Conservation (phyloP, 2,797 vertebrate genomes). For the Hippopotamyrus pictus region DNA sequence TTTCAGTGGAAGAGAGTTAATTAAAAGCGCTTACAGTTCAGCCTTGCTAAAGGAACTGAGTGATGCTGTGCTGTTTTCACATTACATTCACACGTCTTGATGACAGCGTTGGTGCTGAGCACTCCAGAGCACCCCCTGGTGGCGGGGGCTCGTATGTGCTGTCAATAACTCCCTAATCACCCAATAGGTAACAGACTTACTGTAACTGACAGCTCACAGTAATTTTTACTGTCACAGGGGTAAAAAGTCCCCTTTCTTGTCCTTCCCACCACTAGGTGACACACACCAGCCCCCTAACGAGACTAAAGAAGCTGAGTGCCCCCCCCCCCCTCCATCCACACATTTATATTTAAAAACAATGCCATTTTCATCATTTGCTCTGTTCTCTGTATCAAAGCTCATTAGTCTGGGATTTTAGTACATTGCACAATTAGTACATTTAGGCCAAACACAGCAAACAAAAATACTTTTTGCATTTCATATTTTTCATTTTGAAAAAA, state of each 20-base stretch:
- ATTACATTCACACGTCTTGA: neutral
- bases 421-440: neutral
- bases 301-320: neutral
- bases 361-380: neutral
- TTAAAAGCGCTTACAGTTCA: neutral
- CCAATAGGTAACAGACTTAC: neutral
- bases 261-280: neutral
- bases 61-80: neutral
- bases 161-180: neutral
- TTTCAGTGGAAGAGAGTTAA: neutral
- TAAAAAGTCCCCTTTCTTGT: neutral
- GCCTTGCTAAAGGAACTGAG: neutral
- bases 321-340: neutral
- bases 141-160: neutral
- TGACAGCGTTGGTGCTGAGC: neutral
- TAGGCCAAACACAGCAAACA: neutral
- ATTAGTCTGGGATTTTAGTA: neutral
- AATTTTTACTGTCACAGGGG: neutral
- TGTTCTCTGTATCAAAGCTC: neutral
- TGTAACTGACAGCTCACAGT: neutral
- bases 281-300: neutral
- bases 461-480: neutral
- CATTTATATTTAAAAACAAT: neutral
- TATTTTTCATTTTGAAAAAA: neutral
- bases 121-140: neutral